Evolutionary conservation across 2,888 invertebrate species (phyloP), one percentile per base, ranked within the genome.

Genomic region (Chymomyza amoena): DNA sequence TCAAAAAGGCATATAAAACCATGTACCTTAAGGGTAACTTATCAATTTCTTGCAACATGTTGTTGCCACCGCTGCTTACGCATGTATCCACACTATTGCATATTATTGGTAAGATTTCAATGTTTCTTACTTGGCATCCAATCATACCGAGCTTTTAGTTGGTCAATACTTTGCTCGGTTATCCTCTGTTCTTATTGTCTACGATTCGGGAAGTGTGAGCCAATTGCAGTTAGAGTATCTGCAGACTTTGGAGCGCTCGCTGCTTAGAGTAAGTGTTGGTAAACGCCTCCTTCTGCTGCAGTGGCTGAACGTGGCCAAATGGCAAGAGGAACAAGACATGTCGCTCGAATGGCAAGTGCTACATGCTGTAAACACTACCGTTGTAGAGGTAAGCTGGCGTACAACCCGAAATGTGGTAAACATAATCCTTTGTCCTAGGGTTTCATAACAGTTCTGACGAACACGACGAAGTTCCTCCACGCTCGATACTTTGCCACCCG

Each of bases 401-500:
- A 36, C 20, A 65, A 50, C 7, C 7, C 32, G 15, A 45, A 18
- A n/a, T 60, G 16, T 13, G 25, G 20, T 25, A 25, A 10, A 57
- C 4, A 7, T 56, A 57, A 57, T 9, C 6, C 13, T 25, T 28
- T 25, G 45, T 52, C 20, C 50, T 68, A 91, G 91, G 91, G 91
- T n/a, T 91, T 90, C 68, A 90, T 91, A 60, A 89, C 90, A 54
- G 77, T 91, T 25, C 75, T 91, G 64, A 65, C 83, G 56, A 79
- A 89, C 65, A 90, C 90, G 15, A 70, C 72, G 61, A 60, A 57
- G 18, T 91, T 91, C 72, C 69, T 91, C 7, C 85, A 87, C 66
- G 89, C 90, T 10, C 90, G 91, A 66, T 90, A 89, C 75, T 90
- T 80, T 87, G 90, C 90, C 73, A 91, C 90, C 25, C 89, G 91